A percentile compares a stretch with the other conserved stretches of the same genome.
Conservation (phyloP, 1,140 invertebrate species). For the Aphelenchoides avenae region DNA sequence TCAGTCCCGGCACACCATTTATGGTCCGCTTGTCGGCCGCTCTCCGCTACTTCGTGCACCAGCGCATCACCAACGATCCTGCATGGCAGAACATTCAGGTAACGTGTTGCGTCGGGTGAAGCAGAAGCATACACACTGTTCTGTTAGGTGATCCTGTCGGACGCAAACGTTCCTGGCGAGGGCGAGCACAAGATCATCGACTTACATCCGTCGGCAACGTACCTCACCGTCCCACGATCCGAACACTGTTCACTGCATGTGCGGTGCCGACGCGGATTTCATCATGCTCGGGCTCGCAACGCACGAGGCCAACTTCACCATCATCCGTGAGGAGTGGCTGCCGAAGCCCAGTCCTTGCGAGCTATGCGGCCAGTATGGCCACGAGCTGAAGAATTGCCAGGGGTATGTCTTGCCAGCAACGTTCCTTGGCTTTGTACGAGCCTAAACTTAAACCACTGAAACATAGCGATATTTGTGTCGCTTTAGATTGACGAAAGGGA, state of each 20-base stretch:
- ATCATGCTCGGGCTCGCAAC: constrained; percentile 97
- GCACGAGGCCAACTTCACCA: constrained; percentile 95
- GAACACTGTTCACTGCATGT: constrained; percentile 92
- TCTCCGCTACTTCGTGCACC: constrained; percentile 92
- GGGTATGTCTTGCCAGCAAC: constrained; percentile 62
- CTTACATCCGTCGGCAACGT: constrained; percentile 82
- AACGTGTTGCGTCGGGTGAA: too few relatives aligned
- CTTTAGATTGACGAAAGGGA: constrained; percentile 35
- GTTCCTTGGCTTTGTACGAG: too few relatives aligned
- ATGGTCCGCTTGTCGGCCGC: constrained; percentile 90
- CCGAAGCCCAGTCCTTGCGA: constrained; percentile 91
- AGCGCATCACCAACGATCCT: constrained; percentile 85
- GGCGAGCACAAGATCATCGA: constrained; percentile 99
- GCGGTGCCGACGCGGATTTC: constrained; percentile 95
- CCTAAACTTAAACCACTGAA: too few relatives aligned
- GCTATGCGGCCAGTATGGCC: constrained; percentile 87
- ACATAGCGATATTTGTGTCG: too few relatives aligned
- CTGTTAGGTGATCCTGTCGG: constrained; percentile 77
- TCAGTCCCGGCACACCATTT: constrained; percentile 95
- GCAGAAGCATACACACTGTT: too few relatives aligned
- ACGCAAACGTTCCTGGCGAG: constrained; percentile 96
- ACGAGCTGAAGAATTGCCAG: constrained; percentile 90
- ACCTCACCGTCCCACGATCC: constrained; percentile 91
- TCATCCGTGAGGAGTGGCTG: constrained; percentile 88
- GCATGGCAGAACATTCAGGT: constrained; percentile 88